Conservation (phyloP, 2,888 invertebrate species). For the Gisinianus flammeolus region DNA sequence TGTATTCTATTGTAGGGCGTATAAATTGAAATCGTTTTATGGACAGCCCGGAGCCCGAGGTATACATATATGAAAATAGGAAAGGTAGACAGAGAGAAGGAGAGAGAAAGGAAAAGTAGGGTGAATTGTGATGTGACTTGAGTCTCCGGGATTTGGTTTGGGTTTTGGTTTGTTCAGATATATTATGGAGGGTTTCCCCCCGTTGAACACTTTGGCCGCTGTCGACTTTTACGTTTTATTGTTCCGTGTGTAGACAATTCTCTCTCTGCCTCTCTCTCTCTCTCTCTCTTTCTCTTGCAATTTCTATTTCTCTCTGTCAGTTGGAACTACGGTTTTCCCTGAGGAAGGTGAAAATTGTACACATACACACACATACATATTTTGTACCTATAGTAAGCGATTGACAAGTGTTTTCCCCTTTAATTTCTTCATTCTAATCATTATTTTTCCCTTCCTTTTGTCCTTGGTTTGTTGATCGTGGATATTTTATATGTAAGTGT, state of each 20-base stretch:
- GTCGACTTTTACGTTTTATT: not conserved
- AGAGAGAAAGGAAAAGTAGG: not conserved
- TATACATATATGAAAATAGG: too few species aligned
- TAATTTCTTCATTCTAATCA: too few species aligned
- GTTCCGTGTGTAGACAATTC: not conserved
- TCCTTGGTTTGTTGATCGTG: too few species aligned
- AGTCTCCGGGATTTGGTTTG: not conserved
- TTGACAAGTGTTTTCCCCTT: too few species aligned
- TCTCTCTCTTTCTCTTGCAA: not conserved
- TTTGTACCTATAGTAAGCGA: too few species aligned
- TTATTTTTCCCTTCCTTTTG: too few species aligned
- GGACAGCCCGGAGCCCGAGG: too few species aligned
- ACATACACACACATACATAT: too few species aligned
- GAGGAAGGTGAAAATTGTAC: not conserved
- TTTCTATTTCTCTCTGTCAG: not conserved
- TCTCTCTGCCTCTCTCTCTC: not conserved
- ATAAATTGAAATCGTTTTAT: too few species aligned
- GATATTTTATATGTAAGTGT: too few species aligned
- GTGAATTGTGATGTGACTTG: not conserved
- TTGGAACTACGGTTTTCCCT: not conserved
- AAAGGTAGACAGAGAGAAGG: not conserved
- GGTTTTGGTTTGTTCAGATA: not conserved
- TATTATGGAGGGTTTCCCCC: not conserved
- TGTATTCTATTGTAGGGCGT: too few species aligned
- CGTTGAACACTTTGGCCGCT: not conserved